A percentile compares a stretch with the other conserved stretches of the same genome.
phyloP scores from a whole-genome alignment of 2,888 invertebrate species.

The Lymantria dispar region DNA sequence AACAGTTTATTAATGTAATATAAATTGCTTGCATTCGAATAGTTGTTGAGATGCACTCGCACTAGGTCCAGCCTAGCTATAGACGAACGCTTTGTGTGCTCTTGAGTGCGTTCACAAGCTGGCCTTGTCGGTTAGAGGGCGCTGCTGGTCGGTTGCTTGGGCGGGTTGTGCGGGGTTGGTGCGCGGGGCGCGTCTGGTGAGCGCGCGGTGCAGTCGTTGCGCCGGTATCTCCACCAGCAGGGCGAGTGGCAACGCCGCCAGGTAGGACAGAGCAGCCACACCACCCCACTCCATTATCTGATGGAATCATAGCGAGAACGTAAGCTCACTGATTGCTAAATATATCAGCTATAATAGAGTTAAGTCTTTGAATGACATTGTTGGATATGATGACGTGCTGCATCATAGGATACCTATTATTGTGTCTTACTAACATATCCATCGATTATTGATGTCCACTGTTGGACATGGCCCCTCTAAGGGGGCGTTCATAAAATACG shows the following conservation, averaged over 20 bases:
- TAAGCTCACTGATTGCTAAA: too few species aligned
- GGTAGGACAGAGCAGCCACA: slow-evolving; percentile 61
- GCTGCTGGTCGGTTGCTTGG: slow-evolving; percentile 62
- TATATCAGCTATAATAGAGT: too few species aligned
- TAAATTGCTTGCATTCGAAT: neutral
- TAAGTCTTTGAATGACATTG: too few species aligned
- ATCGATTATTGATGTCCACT: neutral
- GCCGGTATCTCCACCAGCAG: slow-evolving; percentile 67
- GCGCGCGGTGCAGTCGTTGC: slow-evolving; percentile 56
- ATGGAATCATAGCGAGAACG: too few species aligned
- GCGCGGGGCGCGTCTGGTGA: slow-evolving; percentile 70
- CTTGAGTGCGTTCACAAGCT: slow-evolving; percentile 25
- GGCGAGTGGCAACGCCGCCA: slow-evolving; percentile 66
- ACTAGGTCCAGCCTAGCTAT: neutral
- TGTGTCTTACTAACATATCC: neutral
- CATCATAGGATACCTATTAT: too few species aligned
- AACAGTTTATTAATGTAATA: too few species aligned
- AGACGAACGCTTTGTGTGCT: neutral
- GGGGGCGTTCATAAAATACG: too few species aligned
- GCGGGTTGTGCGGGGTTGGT: slow-evolving; percentile 24
- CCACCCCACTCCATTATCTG: slow-evolving; percentile 69
- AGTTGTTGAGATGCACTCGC: neutral
- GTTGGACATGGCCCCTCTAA: too few species aligned
- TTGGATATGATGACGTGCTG: too few species aligned
- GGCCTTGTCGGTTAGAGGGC: slow-evolving; percentile 31